phyloP scores from a whole-genome alignment of 2,113 vertebrate species.

The Lycocorax pyrrhopterus region DNA sequence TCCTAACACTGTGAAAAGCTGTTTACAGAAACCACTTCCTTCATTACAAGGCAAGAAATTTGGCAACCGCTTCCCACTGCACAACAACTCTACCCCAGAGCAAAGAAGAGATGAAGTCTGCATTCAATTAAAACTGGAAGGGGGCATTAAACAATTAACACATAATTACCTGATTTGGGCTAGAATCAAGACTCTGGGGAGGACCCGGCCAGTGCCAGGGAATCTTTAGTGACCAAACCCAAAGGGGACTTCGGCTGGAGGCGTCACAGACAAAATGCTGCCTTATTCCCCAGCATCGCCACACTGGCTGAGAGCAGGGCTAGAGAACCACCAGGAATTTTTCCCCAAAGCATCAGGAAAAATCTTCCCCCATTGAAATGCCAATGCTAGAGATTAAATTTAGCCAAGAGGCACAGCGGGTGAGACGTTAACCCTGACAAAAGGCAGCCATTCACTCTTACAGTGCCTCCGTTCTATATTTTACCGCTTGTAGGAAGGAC shows the following conservation, averaged over 20 bases:
- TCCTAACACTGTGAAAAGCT: constrained; percentile 32
- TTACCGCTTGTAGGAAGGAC: not conserved
- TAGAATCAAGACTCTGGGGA: not conserved
- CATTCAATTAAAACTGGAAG: constrained; percentile 48
- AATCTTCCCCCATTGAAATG: not conserved
- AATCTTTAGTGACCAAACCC: not conserved
- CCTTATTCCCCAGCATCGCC: rapidly evolving
- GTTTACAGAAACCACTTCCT: constrained; percentile 68
- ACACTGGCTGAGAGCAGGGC: not conserved
- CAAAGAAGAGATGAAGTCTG: constrained; percentile 31
- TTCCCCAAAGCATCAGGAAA: not conserved
- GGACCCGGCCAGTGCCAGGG: not conserved
- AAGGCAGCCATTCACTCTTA: not conserved
- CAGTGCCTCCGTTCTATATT: not conserved
- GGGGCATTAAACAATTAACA: constrained; percentile 55
- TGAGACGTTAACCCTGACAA: not conserved
- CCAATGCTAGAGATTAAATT: not conserved
- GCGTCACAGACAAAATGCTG: not conserved
- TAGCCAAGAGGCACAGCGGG: not conserved
- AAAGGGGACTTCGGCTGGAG: not conserved
- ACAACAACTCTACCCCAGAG: constrained; percentile 40
- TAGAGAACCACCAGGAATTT: constrained; percentile 3
- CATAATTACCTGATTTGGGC: constrained; percentile 50
- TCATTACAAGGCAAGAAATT: constrained; percentile 52
- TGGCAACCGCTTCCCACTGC: constrained; percentile 4